phyloP scores from a whole-genome alignment of 2,888 invertebrate species.

The Tetheella fluctuosa region DNA sequence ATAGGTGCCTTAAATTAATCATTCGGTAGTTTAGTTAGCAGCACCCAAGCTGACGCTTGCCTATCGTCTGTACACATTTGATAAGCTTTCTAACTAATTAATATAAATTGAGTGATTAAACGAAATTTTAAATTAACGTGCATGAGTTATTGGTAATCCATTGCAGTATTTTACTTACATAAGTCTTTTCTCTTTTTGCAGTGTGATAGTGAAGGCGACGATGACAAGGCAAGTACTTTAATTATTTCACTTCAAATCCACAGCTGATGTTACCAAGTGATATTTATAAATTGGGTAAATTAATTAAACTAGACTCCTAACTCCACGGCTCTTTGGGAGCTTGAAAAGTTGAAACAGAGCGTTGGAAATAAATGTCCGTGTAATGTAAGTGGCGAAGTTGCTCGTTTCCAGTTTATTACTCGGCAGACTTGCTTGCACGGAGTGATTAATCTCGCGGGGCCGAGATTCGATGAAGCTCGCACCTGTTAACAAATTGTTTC shows the following conservation, averaged over 20 bases:
- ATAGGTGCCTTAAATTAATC: neutral
- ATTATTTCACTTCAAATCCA: constrained; percentile 43
- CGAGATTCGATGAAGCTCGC: constrained; percentile 41
- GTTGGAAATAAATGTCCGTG: constrained; percentile 78
- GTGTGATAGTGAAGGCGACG: constrained; percentile 97
- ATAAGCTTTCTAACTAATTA: constrained; percentile 8
- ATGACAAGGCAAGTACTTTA: constrained; percentile 91
- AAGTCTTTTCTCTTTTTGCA: constrained; percentile 85
- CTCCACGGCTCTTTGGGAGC: constrained; percentile 61
- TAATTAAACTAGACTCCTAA: constrained; percentile 68
- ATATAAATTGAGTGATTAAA: neutral
- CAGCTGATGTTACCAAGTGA: constrained; percentile 48
- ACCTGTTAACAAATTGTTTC: constrained; percentile 58
- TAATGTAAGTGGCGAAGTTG: constrained; percentile 80
- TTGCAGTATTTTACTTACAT: constrained; percentile 32
- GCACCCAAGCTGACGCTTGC: neutral
- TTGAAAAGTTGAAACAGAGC: constrained; percentile 74
- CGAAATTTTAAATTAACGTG: neutral
- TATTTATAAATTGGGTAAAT: constrained; percentile 69
- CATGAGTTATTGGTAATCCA: neutral
- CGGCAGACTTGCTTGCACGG: constrained; percentile 56
- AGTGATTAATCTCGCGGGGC: constrained; percentile 72
- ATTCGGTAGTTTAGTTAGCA: neutral
- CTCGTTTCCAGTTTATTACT: constrained; percentile 74
- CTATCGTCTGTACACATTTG: neutral